Conservation (phyloP, 2,888 invertebrate species). For the Helleia helle region DNA sequence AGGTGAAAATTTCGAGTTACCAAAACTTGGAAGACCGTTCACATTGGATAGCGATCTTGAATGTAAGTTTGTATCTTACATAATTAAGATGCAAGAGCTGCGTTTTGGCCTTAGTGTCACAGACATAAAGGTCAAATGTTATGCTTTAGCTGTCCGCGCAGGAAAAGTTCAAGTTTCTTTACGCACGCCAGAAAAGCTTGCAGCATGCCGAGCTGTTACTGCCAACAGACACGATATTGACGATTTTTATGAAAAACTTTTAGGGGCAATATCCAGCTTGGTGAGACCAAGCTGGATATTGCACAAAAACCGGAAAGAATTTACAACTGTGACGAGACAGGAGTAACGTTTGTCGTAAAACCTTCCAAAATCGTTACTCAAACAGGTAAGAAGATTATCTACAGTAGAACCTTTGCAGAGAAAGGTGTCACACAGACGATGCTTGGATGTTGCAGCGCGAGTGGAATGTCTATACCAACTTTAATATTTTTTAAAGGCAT, state of each 20-base stretch:
- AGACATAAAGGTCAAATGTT: background rate
- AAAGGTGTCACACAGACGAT: constrained; percentile 1
- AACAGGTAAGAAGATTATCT: constrained; percentile 6
- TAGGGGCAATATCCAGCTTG: background rate
- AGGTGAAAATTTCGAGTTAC: too few relatives aligned
- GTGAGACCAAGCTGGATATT: background rate
- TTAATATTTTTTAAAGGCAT: constrained; percentile 15
- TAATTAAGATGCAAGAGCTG: constrained; percentile 1
- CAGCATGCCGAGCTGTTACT: background rate
- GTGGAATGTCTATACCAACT: background rate
- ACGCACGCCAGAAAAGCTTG: background rate
- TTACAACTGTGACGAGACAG: constrained; percentile 1
- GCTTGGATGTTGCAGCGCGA: constrained; percentile 4
- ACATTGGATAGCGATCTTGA: background rate
- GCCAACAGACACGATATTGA: background rate
- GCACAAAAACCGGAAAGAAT: background rate
- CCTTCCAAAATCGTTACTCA: constrained; percentile 5
- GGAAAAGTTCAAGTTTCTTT: too few relatives aligned
- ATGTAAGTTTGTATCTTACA: background rate
- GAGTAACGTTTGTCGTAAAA: constrained; percentile 1
- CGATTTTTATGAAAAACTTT: background rate
- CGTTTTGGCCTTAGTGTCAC: background rate
- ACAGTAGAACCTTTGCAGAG: constrained; percentile 6
- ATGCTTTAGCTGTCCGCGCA: background rate
- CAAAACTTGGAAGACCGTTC: too few relatives aligned